phyloP scores from a whole-genome alignment of 2,113 vertebrate species.

The Gymnarchus niloticus region DNA sequence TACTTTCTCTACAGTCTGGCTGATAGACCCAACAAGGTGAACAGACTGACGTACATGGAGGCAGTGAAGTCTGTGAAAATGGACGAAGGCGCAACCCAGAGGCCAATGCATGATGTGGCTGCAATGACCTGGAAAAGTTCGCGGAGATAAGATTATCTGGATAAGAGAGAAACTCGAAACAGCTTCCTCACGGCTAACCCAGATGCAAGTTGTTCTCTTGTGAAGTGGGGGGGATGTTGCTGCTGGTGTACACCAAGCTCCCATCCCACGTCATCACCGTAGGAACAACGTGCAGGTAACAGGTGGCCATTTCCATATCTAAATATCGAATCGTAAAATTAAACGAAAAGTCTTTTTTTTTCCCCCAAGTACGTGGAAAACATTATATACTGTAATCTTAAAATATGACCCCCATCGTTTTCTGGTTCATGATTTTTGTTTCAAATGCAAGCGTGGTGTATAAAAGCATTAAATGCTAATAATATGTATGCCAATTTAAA shows the following conservation, averaged over 20 bases:
- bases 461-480: not conserved
- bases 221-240: not conserved
- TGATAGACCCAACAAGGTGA: not conserved
- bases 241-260: not conserved
- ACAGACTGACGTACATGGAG: conserved; percentile 14
- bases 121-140: conserved; percentile 20
- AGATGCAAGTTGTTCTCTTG: conserved; percentile 22
- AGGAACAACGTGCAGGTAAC: not conserved
- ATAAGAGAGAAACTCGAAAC: not conserved
- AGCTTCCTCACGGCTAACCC: conserved; percentile 17
- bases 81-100: conserved; percentile 15
- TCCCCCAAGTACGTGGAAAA: not conserved
- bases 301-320: conserved; percentile 15
- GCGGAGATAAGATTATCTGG: not conserved
- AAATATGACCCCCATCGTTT: not conserved
- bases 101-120: conserved; percentile 17
- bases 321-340: not conserved
- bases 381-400: not conserved
- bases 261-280: conserved; percentile 16
- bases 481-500: not conserved
- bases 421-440: not conserved
- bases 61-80: conserved; percentile 29
- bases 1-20: not conserved
- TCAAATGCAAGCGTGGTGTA: not conserved
- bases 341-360: not conserved